phyloP scores from a whole-genome alignment of 2,888 invertebrate genomes.

The Ennomos quercinarius region DNA sequence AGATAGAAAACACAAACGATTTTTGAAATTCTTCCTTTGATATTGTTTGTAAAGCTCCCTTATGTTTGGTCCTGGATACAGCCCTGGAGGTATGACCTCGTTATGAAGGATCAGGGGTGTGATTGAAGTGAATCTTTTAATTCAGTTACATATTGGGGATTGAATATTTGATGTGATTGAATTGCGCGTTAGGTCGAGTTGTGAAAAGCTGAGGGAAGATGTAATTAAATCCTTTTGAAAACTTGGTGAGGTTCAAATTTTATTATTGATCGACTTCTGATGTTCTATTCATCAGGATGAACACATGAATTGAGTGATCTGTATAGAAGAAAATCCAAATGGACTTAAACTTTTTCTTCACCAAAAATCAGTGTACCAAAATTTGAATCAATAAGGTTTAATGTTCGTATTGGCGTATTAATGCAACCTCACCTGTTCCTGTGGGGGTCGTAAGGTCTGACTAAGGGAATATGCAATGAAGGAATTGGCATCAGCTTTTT shows the following conservation, averaged over 20 bases:
- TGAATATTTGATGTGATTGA: conserved; percentile 24
- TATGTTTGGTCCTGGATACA: neutral
- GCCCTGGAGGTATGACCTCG: conserved; percentile 18
- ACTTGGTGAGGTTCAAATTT: neutral
- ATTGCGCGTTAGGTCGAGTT: conserved; percentile 11
- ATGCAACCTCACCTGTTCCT: too few species aligned
- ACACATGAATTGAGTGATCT: too few species aligned
- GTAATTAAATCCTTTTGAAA: conserved; percentile 5
- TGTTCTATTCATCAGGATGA: neutral
- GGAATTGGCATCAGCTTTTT: too few species aligned
- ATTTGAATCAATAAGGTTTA: too few species aligned
- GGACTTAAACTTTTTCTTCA: too few species aligned
- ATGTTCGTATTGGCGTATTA: too few species aligned
- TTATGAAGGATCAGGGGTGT: conserved; percentile 26
- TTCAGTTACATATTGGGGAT: conserved; percentile 27
- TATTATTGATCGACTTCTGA: neutral
- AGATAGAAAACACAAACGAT: too few species aligned
- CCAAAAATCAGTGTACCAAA: too few species aligned
- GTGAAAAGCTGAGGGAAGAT: conserved; percentile 5
- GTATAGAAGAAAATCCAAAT: too few species aligned
- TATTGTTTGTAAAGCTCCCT: neutral
- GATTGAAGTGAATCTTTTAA: conserved; percentile 29
- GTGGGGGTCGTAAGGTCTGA: too few species aligned
- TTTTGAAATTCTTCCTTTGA: too few species aligned
- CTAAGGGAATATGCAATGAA: too few species aligned